These are phyloP conservation scores for Diprion similis DNA, from an alignment of 1,140 invertebrate genomes.

Conservation along the genomic window DNA sequence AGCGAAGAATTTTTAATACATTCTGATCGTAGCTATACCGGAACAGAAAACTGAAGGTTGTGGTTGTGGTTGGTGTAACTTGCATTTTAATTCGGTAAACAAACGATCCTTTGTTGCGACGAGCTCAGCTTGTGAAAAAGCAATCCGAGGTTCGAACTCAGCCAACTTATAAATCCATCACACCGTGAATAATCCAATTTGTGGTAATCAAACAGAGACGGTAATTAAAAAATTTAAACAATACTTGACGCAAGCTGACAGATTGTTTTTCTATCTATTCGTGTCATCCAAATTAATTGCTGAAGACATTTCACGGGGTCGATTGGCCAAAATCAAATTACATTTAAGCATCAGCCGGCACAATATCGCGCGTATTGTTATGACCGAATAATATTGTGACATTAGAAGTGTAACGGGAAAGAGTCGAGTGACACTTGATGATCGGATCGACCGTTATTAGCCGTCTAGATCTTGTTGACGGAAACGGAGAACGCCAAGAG, in stretches of 20 bases:
- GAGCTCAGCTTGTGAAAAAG: not conserved
- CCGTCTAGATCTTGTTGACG: not conserved
- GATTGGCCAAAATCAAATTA: too few relatives aligned
- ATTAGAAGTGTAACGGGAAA: not conserved
- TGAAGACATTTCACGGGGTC: too few relatives aligned
- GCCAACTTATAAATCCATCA: too few relatives aligned
- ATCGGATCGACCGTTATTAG: not conserved
- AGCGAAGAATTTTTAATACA: conserved; percentile 31
- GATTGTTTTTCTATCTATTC: too few relatives aligned
- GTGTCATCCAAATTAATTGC: too few relatives aligned
- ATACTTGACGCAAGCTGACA: not conserved
- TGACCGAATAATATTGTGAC: not conserved
- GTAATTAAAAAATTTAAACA: not conserved
- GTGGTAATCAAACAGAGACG: not conserved
- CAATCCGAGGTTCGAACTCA: too few relatives aligned
- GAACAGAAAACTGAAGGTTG: conserved; percentile 31
- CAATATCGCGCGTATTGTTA: not conserved
- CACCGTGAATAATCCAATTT: not conserved
- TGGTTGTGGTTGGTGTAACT: conserved; percentile 28
- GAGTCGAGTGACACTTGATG: not conserved
- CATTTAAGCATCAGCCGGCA: too few relatives aligned
- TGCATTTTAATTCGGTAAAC: conserved; percentile 40
- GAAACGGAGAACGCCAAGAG: not conserved
- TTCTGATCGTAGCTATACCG: conserved; percentile 34
- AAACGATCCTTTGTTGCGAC: conserved; percentile 9